phyloP scores from a whole-genome alignment of 2,113 vertebrate genomes.

The Hydrochoerus hydrochaeris region DNA sequence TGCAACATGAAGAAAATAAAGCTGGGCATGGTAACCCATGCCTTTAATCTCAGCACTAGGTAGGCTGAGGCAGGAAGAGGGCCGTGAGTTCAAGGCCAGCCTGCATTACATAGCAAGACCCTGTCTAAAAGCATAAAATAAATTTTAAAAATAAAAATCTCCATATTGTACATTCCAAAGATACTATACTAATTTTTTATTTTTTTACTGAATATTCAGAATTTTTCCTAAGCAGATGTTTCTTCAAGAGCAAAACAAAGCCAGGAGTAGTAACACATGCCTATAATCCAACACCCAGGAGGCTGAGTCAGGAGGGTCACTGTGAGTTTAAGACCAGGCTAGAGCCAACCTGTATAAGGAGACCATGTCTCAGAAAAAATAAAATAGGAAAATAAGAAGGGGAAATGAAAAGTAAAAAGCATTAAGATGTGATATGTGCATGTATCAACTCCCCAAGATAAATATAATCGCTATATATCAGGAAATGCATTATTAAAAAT shows the following conservation, averaged over 20 bases:
- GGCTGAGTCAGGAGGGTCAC: background rate
- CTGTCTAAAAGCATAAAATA: no score
- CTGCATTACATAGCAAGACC: no score
- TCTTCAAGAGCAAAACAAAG: background rate
- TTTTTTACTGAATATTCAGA: background rate
- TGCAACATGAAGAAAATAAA: no score
- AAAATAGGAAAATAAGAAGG: background rate
- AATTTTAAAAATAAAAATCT: background rate
- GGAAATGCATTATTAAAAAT: background rate
- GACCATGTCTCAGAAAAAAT: background rate
- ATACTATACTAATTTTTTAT: background rate
- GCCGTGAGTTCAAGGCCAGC: no score
- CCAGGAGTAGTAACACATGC: background rate
- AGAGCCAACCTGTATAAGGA: background rate
- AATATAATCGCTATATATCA: background rate
- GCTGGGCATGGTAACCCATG: no score
- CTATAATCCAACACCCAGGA: background rate
- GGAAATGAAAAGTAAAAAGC: background rate
- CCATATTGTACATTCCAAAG: background rate
- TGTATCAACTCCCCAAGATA: background rate
- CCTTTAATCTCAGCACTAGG: no score
- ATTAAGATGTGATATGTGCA: background rate
- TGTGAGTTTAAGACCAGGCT: background rate
- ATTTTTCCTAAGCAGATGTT: background rate
- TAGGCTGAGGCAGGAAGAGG: no score